phyloP scores from a whole-genome alignment of 2,797 vertebrate genomes.

The Natrix natrix region DNA sequence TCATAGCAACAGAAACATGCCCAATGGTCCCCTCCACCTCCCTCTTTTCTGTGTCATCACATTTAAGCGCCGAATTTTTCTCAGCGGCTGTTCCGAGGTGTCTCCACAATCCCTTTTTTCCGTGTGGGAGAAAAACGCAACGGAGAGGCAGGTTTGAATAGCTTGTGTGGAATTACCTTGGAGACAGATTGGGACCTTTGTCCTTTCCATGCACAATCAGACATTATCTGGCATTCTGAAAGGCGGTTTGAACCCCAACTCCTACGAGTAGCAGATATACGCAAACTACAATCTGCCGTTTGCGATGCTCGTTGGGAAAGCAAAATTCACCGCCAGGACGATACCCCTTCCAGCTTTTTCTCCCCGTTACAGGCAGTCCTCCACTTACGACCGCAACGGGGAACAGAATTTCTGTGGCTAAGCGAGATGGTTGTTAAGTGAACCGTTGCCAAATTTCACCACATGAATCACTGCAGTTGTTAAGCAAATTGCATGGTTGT shows the following conservation, averaged over 20 bases:
- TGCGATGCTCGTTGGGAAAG: background rate
- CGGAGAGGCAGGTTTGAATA: background rate
- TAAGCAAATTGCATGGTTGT: too few species aligned
- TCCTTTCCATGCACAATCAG: background rate
- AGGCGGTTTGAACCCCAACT: background rate
- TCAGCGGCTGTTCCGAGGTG: background rate
- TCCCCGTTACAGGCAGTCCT: fast-evolving
- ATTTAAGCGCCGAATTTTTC: background rate
- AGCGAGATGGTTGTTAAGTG: background rate
- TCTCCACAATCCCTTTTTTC: background rate
- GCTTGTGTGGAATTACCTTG: background rate
- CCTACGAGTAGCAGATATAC: background rate
- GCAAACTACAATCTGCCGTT: background rate
- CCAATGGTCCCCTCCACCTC: background rate
- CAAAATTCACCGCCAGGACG: background rate
- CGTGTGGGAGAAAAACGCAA: background rate
- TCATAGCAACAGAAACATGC: background rate
- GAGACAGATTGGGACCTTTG: background rate
- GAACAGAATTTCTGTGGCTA: background rate
- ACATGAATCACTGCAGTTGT: too few species aligned
- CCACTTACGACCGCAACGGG: background rate
- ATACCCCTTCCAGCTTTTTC: background rate
- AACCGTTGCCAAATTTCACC: background rate
- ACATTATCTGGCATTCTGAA: background rate
- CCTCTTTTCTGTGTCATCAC: background rate